Evolutionary conservation across 2,797 vertebrate genomes (phyloP).

Genomic region (Brachyalestes nurse): DNA sequence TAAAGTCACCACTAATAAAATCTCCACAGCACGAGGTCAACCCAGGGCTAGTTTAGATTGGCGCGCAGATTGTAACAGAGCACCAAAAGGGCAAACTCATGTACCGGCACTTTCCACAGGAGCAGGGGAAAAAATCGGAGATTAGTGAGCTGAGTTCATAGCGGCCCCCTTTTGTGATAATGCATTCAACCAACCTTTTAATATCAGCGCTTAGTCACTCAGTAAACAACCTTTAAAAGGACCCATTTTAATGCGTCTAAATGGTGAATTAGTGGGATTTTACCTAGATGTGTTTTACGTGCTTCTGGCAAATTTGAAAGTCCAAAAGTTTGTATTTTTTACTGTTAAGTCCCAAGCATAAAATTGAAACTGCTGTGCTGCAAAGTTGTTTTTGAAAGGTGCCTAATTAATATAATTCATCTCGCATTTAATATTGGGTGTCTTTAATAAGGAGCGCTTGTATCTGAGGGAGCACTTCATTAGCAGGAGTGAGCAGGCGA

Average conservation of each 20-base stretch:
- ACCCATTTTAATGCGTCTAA: not conserved
- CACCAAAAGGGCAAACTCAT: conserved; percentile 57
- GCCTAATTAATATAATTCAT: conserved; percentile 69
- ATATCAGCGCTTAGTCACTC: not conserved
- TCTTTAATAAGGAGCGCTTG: conserved; percentile 75
- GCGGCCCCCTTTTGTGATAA: not conserved
- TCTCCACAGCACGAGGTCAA: conserved; percentile 74
- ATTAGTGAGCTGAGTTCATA: not conserved
- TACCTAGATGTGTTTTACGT: not conserved
- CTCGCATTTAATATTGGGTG: conserved; percentile 75
- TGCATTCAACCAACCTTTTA: not conserved
- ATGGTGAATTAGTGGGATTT: not conserved
- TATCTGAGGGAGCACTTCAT: conserved; percentile 73
- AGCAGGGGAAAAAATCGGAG: conserved; percentile 49
- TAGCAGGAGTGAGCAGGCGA: conserved; percentile 69
- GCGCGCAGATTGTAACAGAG: conserved; percentile 74
- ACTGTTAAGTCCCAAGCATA: conserved; percentile 3
- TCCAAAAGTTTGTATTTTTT: not conserved
- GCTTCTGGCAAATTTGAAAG: not conserved
- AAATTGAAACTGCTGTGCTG: conserved; percentile 1
- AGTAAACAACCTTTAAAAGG: not conserved
- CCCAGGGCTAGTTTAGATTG: conserved; percentile 73
- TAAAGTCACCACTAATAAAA: conserved; percentile 79
- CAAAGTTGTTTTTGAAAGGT: conserved; percentile 30
- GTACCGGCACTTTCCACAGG: conserved; percentile 6